phyloP scores from a whole-genome alignment of 2,888 invertebrate species.

The Cotesia congregata region DNA sequence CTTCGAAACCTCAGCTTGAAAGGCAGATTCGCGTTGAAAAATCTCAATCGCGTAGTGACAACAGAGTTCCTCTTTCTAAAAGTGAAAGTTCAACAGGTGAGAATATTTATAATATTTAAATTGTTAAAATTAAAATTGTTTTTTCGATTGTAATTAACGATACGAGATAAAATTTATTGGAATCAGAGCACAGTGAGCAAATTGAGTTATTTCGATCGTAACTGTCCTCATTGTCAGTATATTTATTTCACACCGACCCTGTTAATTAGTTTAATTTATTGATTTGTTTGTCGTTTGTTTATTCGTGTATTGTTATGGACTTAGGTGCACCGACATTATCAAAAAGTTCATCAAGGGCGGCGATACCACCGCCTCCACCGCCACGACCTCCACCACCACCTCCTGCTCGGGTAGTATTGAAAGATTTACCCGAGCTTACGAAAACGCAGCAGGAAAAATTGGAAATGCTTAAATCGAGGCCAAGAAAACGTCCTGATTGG shows the following conservation, averaged over 20 bases:
- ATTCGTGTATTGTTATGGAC: conserved; percentile 7
- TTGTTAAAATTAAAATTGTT: not conserved
- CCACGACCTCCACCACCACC: conserved; percentile 82
- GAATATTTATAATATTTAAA: conserved; percentile 5
- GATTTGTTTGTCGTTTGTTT: conserved; percentile 6
- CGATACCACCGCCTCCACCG: conserved; percentile 70
- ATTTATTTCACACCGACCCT: conserved; percentile 40
- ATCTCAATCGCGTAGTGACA: conserved; percentile 65
- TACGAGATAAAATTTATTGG: conserved; percentile 10
- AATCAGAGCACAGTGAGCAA: conserved; percentile 11
- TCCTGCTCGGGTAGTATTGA: conserved; percentile 72
- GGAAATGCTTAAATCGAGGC: conserved; percentile 81
- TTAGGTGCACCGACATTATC: conserved; percentile 67
- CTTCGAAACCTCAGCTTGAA: conserved; percentile 65
- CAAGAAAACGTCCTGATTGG: conserved; percentile 89
- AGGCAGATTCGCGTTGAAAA: conserved; percentile 66
- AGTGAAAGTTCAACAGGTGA: conserved; percentile 68
- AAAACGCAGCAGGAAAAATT: conserved; percentile 77
- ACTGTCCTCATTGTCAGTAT: conserved; percentile 39
- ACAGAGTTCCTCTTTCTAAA: conserved; percentile 61
- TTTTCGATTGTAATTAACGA: not conserved
- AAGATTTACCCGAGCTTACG: conserved; percentile 72
- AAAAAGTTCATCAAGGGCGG: conserved; percentile 67
- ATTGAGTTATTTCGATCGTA: conserved; percentile 35
- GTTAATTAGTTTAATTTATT: conserved; percentile 11